Evolutionary conservation across 2,797 vertebrate species (phyloP), one percentile per base, ranked within the genome.

Genomic region (Tolypeutes matacus): DNA sequence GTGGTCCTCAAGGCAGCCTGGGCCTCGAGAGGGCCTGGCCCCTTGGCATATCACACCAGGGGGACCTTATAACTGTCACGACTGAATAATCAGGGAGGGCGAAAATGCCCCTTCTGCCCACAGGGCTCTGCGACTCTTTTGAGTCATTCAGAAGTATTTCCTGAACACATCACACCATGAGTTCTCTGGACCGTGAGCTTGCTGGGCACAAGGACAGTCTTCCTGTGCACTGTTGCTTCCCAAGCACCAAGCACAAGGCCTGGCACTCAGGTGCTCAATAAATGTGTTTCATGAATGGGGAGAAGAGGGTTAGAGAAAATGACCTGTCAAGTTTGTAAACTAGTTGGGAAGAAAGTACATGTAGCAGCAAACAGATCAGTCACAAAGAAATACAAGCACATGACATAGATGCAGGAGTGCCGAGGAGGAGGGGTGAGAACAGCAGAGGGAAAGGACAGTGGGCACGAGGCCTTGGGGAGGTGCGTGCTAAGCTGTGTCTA

Each of bases 391-490:
- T 15, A 31, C 78, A 64, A 76, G 23, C 10, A 39, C 23, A 39
- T 0, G 20, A 23, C 2, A 15, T 29, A 14, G 20, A 10, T 0
- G 39, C 9, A 42, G 39, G 49, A 62, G 39, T 3, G 3, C 39
- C 3, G 31, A 25, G 18, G 21, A 20, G 42, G 17, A n/a, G 12
- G n/a, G 25, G 27, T 20, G 21, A 27, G 42, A 49, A 21, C 21
- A 0, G 1, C 31, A 3, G 64, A 42, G 12, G n/a, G 62, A 27
- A 0, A 10, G 4, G 34, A 21, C 3, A 13, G 5, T 0, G 46
- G 46, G 72, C 49, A 23, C 0, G 23, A 42, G 62, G 65, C n/a
- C 12, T 29, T 34, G 14, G 2, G 62, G 64, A 9, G 73, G 4
- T 1, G 5, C 25, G 64, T 36, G 49, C 21, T 1, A 21, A 69